These are phyloP conservation scores for Epirrita christyi DNA, from an alignment of 2,888 invertebrate genomes.

Conservation along the genomic window DNA sequence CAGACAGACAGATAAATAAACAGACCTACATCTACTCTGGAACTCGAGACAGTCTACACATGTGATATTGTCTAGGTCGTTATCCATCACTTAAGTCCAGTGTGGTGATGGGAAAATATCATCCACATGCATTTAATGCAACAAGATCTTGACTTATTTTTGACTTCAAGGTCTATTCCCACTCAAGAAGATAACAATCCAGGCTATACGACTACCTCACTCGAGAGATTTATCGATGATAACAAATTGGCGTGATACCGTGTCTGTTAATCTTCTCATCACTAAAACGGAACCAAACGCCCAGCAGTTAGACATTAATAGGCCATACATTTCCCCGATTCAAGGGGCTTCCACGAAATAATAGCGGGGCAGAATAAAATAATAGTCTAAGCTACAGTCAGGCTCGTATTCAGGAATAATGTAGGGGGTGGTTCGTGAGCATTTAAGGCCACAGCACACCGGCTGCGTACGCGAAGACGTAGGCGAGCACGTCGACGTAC, in stretches of 20 bases:
- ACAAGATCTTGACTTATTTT: background rate
- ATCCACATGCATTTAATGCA: too few relatives aligned
- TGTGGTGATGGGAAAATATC: too few relatives aligned
- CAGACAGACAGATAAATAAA: too few relatives aligned
- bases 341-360: conserved; percentile 30
- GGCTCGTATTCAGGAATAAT: too few relatives aligned
- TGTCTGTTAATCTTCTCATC: conserved; percentile 19
- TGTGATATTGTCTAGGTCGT: too few relatives aligned
- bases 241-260: conserved; percentile 1
- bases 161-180: background rate
- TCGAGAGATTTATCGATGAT: background rate
- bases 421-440: too few relatives aligned
- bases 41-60: too few relatives aligned
- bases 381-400: background rate
- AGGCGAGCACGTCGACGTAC: too few relatives aligned
- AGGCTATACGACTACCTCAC: background rate
- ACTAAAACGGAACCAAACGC: conserved; percentile 1
- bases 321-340: conserved; percentile 1
- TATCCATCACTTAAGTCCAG: too few relatives aligned
- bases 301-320: conserved; percentile 4
- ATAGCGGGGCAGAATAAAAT: background rate
- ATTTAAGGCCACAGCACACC: too few relatives aligned
- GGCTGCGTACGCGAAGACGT: too few relatives aligned
- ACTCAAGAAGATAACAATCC: background rate
- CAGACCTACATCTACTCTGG: too few relatives aligned